These are phyloP conservation scores for Biston stratarius DNA, from an alignment of 2,888 invertebrate genomes.

Conservation along the genomic window DNA sequence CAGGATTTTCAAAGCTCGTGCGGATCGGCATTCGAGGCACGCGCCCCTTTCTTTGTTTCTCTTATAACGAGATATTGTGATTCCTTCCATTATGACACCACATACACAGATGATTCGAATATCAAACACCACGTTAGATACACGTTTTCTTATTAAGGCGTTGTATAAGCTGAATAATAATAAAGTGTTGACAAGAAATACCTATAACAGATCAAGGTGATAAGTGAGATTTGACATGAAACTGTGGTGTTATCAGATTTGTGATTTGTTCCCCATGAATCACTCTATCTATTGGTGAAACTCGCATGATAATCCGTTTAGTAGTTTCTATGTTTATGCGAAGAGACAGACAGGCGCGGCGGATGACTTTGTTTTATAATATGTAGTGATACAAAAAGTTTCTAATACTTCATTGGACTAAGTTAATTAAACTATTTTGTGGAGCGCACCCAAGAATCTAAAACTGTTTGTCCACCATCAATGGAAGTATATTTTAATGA, in stretches of 20 bases:
- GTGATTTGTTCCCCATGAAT: too few relatives aligned
- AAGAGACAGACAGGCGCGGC: too few relatives aligned
- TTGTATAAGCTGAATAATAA: constrained; percentile 76
- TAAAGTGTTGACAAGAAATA: constrained; percentile 54
- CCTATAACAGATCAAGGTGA: not conserved
- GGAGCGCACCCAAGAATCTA: not conserved
- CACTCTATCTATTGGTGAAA: too few relatives aligned
- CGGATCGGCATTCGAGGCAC: constrained; percentile 71
- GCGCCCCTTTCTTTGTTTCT: constrained; percentile 80
- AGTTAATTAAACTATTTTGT: too few relatives aligned
- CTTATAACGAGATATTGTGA: constrained; percentile 85
- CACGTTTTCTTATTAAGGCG: constrained; percentile 83
- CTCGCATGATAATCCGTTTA: too few relatives aligned
- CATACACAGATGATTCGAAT: constrained; percentile 80
- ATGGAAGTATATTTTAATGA: constrained; percentile 32
- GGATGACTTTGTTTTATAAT: too few relatives aligned
- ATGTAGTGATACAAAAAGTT: too few relatives aligned
- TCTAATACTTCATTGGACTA: too few relatives aligned
- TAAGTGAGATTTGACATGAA: not conserved
- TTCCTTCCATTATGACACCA: constrained; percentile 80
- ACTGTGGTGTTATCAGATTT: too few relatives aligned
- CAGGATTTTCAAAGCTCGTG: constrained; percentile 49
- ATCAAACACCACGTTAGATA: constrained; percentile 81
- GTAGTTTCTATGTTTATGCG: too few relatives aligned
- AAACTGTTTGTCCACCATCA: constrained; percentile 15